Evolutionary conservation across 2,113 vertebrate species (phyloP).

Genomic region (Phylloscopus trochiloides): DNA sequence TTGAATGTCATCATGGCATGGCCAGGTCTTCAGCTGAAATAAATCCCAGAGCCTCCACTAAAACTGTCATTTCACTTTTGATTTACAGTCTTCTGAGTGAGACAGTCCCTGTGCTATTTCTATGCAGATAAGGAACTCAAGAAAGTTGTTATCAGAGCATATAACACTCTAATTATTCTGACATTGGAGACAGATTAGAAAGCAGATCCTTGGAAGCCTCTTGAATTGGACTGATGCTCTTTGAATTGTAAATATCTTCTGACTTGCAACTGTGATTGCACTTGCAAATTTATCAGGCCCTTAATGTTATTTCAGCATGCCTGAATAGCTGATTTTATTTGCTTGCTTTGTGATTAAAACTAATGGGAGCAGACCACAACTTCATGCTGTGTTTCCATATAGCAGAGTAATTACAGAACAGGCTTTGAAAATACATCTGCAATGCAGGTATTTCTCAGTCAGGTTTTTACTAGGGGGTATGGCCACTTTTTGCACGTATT

Average conservation of each 20-base stretch:
- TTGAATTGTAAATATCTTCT: not conserved
- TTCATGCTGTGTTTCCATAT: not conserved
- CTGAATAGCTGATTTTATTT: conserved; percentile 16
- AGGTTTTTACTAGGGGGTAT: not conserved
- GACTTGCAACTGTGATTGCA: not conserved
- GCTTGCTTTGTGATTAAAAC: conserved; percentile 22
- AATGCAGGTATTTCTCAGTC: not conserved
- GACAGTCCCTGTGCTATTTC: conserved; percentile 1
- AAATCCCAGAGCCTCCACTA: conserved; percentile 3
- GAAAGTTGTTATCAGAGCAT: not conserved
- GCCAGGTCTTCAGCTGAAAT: not conserved
- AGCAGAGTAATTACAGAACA: not conserved
- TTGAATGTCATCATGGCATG: not conserved
- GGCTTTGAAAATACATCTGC: conserved; percentile 31
- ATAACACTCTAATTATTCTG: not conserved
- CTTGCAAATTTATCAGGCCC: conserved; percentile 1
- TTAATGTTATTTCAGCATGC: not conserved
- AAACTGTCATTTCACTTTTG: conserved; percentile 2
- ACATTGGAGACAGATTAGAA: not conserved
- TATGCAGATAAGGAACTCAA: not conserved
- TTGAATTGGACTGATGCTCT: not conserved
- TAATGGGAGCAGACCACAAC: not conserved
- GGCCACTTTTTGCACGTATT: not conserved
- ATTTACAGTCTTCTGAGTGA: not conserved
- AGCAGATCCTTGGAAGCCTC: not conserved